Evolutionary conservation across 2,113 vertebrate genomes (phyloP), one percentile per base, ranked within the genome.

Genomic region (Garra rufa): DNA sequence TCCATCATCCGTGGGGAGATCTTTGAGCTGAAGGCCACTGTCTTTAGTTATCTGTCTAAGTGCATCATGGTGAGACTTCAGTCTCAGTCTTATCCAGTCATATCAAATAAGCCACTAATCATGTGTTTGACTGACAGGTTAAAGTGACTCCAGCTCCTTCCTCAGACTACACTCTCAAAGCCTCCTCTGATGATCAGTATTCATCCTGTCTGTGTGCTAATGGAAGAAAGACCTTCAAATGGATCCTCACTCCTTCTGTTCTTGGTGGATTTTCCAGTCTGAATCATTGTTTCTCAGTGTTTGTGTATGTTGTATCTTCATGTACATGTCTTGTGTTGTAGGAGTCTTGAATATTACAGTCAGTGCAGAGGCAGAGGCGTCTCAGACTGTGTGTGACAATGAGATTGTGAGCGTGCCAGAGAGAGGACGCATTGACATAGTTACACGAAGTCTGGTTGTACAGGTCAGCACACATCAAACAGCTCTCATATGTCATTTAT

Each of bases 1-100:
- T 97, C 96, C 83, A 94, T 96, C 90, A 89, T 97, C 84, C 91
- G 93, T 0, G 97, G 96, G 84, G 97, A 98, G 85, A 84, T 85
- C 48, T 98, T 98, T 91, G 92, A 92, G 2, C 92, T 98, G 81
- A 97, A 95, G 85, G 95, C 96, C 59, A 97, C 95, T 0, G 88
- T 95, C 65, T 93, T 97, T 88, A 98, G 93, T 93, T 97, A 97
- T 91, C 86, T 96, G 84, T 63, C 90, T 77, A 91, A 92, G 21
- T 97, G 96, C 91, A 96, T 97, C 89, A 92, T 84, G 95, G 97
- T 98, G 57, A 67, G 19, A 83, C 26, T 69, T 74, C 7, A 19
- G 8, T 44, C 14, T 17, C 1, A 14, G 30, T 63, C 28, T 83
- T 3, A 38, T 17, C 2, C 7, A 26, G 4, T 75, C 34, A 3